phyloP scores from a whole-genome alignment of 2,888 invertebrate genomes.

The Parnassius mnemosyne region DNA sequence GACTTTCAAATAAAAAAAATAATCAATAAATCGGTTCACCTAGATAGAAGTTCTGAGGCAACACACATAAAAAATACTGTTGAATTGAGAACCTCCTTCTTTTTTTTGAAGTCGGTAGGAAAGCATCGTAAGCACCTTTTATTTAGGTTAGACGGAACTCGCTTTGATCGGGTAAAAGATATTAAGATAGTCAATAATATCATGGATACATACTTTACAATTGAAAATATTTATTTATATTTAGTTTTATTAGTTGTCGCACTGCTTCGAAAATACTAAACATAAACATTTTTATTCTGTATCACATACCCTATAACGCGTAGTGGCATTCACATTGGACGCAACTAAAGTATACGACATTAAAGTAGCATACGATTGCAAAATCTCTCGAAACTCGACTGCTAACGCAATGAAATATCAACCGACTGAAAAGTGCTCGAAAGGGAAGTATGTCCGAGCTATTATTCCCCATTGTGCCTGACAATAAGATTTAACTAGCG shows the following conservation, averaged over 20 bases:
- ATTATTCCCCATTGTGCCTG: slow-evolving; percentile 69
- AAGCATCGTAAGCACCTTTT: neutral
- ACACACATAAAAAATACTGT: too few species aligned
- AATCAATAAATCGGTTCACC: too few species aligned
- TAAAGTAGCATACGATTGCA: slow-evolving; percentile 67
- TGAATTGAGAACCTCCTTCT: too few species aligned
- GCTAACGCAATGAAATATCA: slow-evolving; percentile 60
- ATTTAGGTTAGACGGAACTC: neutral
- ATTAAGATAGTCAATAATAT: slow-evolving; percentile 9
- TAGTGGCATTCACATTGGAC: too few species aligned
- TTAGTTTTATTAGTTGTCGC: too few species aligned
- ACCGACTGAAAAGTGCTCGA: slow-evolving; percentile 65
- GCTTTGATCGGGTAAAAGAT: neutral
- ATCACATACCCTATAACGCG: too few species aligned
- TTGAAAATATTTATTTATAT: slow-evolving; percentile 9
- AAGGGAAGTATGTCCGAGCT: slow-evolving; percentile 56
- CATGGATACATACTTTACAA: slow-evolving; percentile 1
- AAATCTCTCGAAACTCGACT: slow-evolving; percentile 58
- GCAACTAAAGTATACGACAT: slow-evolving; percentile 60
- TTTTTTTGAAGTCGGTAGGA: neutral
- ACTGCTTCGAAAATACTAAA: too few species aligned
- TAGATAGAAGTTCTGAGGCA: too few species aligned
- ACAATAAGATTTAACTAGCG: slow-evolving; percentile 73
- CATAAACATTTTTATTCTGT: too few species aligned
- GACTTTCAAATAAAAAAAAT: too few species aligned